Base-by-base conservation (phyloP, 2,797 vertebrate genomes). In the Hydrophis major region DNA sequence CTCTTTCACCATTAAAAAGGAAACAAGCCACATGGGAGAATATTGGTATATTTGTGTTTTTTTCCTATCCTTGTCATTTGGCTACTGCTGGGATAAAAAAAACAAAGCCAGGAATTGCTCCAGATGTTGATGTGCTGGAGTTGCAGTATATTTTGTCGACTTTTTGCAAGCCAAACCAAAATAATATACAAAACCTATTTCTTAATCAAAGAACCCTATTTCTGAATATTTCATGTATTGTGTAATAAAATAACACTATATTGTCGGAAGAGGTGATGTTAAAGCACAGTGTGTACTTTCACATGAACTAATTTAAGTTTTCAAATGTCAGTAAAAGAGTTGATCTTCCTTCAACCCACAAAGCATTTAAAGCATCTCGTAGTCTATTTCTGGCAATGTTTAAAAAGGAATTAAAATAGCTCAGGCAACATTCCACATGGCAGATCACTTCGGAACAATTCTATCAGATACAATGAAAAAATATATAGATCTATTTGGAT, bases 371-470 rank as follows among this genome's bases (percentile, higher is more conserved):
- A 63, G 25, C 78, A 53, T 86, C 91, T 92, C 87, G 59, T 6
- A 53, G 32, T 94, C 93, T 96, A 92, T 95, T 92, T 89, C n/a
- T 93, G 94, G 89, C 94, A 95, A 94, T 89, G 42, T 95, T 94
- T 96, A 86, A 96, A 94, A 87, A 8, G 47, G 83, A 96, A 96
- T 94, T 94, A 95, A 87, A 94, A 93, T 89, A 96, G 88, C 92
- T 91, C 95, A 96, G 94, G 95, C 96, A 94, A 86, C 95, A 92
- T 94, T 96, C 91, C 94, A 95, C 95, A 93, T 97, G 89, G 86
- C 97, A 95, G 97, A 97, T 97, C 96, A 95, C 89, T 95, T 93
- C 90, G 86, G 96, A 96, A 95, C 94, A 92, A 59, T 93, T 94
- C 90, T 66, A 63, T 90, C 95, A 96, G 42, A 86, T 90, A 27